Conservation (phyloP, 2,113 vertebrate species). For the Trinectes maculatus region DNA sequence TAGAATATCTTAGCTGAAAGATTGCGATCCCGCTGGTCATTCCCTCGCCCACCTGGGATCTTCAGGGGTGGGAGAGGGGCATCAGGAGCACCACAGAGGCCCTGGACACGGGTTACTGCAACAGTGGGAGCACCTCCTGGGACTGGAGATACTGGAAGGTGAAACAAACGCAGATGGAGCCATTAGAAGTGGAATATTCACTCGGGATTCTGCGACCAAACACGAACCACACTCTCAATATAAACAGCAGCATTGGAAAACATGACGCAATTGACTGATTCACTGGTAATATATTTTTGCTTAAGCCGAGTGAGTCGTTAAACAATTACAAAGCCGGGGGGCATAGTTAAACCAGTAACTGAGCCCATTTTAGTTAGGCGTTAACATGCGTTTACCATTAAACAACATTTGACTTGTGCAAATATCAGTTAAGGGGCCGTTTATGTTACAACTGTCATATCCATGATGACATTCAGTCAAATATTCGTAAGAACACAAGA, state of each 20-base stretch:
- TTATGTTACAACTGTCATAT: neutral
- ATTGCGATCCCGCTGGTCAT: constrained; percentile 99
- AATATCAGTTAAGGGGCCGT: neutral
- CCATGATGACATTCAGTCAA: too few relatives aligned
- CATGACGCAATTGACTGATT: neutral
- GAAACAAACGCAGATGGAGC: constrained; percentile 30
- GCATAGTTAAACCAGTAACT: constrained; percentile 40
- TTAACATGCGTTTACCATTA: neutral
- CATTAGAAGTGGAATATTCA: constrained; percentile 25
- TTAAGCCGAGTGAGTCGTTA: neutral
- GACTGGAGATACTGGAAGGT: constrained; percentile 72
- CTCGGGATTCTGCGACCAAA: neutral
- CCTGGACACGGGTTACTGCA: constrained; percentile 99
- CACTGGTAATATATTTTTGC: constrained; percentile 31
- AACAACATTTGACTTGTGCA: constrained; percentile 3
- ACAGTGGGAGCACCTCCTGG: constrained; percentile 88
- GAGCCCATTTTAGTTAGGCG: neutral
- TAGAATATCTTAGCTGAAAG: constrained; percentile 97
- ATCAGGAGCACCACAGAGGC: constrained; percentile 99
- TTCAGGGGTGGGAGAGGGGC: constrained; percentile 99
- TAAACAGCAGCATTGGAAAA: neutral
- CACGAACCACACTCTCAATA: neutral
- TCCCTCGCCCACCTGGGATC: constrained; percentile 99
- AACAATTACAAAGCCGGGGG: neutral
- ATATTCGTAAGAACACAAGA: too few relatives aligned